These are phyloP conservation scores for Vipera ursinii DNA, from an alignment of 2,797 vertebrate species.

Conservation along the genomic window DNA sequence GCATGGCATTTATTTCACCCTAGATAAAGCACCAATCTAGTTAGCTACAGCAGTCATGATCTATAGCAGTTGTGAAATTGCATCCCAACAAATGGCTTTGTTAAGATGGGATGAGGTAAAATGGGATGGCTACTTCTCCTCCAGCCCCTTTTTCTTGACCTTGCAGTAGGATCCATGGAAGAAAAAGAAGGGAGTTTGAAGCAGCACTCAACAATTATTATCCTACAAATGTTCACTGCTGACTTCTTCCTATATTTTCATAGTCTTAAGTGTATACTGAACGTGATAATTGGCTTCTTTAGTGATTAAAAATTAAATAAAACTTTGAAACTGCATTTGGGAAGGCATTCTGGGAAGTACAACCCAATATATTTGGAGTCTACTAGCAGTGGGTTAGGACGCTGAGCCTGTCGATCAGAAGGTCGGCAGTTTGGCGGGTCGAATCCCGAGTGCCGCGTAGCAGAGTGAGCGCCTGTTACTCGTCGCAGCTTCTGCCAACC, in stretches of 20 bases:
- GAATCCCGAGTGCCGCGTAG: no score
- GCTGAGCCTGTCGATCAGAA: no score
- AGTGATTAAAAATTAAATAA: conserved; percentile 8
- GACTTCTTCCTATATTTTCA: background rate
- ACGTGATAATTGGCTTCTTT: background rate
- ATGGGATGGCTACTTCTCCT: background rate
- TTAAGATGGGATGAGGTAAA: background rate
- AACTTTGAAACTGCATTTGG: background rate
- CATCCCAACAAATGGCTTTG: background rate
- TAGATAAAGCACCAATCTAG: background rate
- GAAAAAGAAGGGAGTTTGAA: background rate
- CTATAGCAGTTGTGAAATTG: background rate
- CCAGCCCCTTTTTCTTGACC: background rate
- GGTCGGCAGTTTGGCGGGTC: no score
- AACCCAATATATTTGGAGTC: background rate
- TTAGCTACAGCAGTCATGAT: background rate
- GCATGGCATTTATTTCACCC: background rate
- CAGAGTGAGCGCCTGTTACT: no score
- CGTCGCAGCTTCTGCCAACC: no score
- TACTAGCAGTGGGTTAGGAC: no score
- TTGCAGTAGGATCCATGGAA: background rate
- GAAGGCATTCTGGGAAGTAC: background rate
- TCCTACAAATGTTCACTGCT: background rate
- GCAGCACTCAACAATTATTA: background rate
- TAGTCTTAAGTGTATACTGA: background rate